Base-by-base conservation (phyloP, 2,797 vertebrate genomes). In the Forpus xanthops region DNA sequence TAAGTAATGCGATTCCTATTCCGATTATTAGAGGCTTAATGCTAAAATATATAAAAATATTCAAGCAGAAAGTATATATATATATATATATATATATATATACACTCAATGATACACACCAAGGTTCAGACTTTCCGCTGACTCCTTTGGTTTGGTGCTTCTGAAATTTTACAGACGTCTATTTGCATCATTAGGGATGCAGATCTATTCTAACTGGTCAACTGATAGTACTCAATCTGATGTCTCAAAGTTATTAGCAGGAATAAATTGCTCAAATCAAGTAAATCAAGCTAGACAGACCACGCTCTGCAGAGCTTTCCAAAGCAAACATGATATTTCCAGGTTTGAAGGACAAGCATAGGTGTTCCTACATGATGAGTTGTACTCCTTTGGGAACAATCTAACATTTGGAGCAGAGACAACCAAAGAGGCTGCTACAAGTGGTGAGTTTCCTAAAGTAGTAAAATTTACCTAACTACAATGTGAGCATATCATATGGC, bases 181-280 rank as follows among this genome's bases (percentile, higher is more conserved):
- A 15, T 72, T 81, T 83, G 5, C 9, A 7, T 37, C 9, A 30
- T 31, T 47, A 65, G 55, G 3, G 5, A 2, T 27, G 53, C 6
- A 72, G 24, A 35, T 61, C 2, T 49, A 31, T 53, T 74, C 12
- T 35, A 78, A 31, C 4, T 65, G 8, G 15, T 72, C 49, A 62
- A 33, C 0, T 1, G 20, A 27, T 7, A 12, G 6, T 12, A 58
- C 1, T 0, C 12, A 75, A 47, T 5, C 58, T 53, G 5, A 66
- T 24, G 3, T 50, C 13, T 72, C 67, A 42, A 70, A 15, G 8
- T 8, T 81, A 71, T 86, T 74, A 50, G 10, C 20, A 79, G 23
- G 20, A 86, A 82, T 39, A 73, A 53, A 28, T 15, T 12, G 3
- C 28, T 76, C 50, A 37, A 70, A 66, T 35, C 15, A 37, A 90